Conservation (phyloP, 2,797 vertebrate genomes). For the Sebastolobus alascanus region DNA sequence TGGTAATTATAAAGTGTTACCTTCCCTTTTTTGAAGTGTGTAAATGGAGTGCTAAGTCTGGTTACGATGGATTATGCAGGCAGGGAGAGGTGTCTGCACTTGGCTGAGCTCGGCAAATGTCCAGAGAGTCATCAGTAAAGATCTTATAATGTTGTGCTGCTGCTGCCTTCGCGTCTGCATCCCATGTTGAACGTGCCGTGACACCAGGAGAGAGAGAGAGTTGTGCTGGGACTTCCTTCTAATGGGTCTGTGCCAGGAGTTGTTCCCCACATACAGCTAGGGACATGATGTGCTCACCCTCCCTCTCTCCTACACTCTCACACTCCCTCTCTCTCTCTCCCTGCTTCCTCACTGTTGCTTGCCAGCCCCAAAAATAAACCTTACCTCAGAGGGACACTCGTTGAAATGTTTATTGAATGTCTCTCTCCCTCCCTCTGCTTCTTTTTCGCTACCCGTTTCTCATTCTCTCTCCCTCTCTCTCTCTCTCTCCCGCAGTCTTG, state of each 20-base stretch:
- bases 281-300: conserved; percentile 79
- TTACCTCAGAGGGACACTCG: conserved; percentile 68
- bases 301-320: conserved; percentile 15
- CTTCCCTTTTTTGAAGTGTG: conserved; percentile 3
- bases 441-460: conserved; percentile 6
- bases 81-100: conserved; percentile 24
- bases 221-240: conserved; percentile 68
- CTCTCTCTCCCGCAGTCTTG: conserved; percentile 33
- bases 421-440: conserved; percentile 42
- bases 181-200: conserved; percentile 52
- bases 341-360: conserved; percentile 67
- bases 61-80: background rate
- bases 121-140: conserved; percentile 47
- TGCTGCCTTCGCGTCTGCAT: conserved; percentile 35
- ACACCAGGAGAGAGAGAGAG: conserved; percentile 35
- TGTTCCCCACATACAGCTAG: conserved; percentile 63
- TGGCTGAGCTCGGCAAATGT: conserved; percentile 44
- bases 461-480: background rate
- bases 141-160: conserved; percentile 52
- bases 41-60: background rate
- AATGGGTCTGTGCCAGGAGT: conserved; percentile 67
- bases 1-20: too few species aligned
- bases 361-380: conserved; percentile 79
- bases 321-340: conserved; percentile 15
- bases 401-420: conserved; percentile 74